Percentiles rank a stretch among this genome's conserved stretches.
These are phyloP conservation scores for Mythimna lalbum DNA, from an alignment of 2,888 invertebrate species.

Conservation along the genomic window DNA sequence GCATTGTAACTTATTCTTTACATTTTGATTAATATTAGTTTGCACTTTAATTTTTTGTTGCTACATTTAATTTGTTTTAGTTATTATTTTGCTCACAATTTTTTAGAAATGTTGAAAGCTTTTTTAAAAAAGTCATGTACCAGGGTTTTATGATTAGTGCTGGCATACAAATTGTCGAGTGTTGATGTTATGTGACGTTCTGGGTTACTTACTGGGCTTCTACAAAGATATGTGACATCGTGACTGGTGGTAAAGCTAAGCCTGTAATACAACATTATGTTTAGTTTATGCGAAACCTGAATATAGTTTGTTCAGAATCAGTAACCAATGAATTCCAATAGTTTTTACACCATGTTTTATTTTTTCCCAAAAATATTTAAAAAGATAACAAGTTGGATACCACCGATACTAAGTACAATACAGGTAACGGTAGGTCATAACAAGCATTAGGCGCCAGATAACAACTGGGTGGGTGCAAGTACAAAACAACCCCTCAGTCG, in stretches of 20 bases:
- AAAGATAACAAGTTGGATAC: too few species aligned
- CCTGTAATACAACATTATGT: not conserved
- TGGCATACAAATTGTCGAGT: conserved; percentile 52
- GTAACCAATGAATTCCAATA: too few species aligned
- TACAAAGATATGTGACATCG: conserved; percentile 13
- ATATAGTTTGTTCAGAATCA: too few species aligned
- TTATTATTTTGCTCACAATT: conserved; percentile 53
- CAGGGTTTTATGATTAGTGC: conserved; percentile 56
- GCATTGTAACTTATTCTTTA: conserved; percentile 4
- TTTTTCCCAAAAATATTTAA: too few species aligned
- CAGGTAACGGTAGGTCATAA: too few species aligned
- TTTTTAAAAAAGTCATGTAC: conserved; percentile 35
- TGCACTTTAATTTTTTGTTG: conserved; percentile 11
- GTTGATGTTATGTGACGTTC: conserved; percentile 24
- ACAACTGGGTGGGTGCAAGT: too few species aligned
- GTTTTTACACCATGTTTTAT: too few species aligned
- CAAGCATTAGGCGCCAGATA: too few species aligned
- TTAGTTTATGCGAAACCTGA: too few species aligned
- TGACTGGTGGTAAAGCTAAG: conserved; percentile 2
- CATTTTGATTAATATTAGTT: not conserved
- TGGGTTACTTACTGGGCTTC: not conserved
- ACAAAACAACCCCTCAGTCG: too few species aligned
- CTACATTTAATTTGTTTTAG: not conserved
- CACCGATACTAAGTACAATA: too few species aligned
- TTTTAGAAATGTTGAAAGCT: conserved; percentile 46